These are phyloP conservation scores for Tetragonula carbonaria DNA, from an alignment of 2,888 invertebrate genomes.

Conservation along the genomic window DNA sequence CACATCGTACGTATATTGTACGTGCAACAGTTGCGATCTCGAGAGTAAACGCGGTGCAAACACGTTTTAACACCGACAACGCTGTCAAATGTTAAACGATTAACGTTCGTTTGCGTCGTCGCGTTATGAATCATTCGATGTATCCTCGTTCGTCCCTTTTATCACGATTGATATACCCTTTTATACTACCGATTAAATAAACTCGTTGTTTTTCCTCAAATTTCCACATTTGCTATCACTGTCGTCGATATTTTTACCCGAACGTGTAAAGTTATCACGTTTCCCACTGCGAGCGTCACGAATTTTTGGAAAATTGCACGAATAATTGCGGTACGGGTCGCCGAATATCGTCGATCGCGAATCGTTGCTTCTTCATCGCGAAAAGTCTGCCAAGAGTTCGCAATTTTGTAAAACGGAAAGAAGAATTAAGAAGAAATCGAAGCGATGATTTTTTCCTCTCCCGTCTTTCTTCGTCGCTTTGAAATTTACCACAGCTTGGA, in stretches of 20 bases:
- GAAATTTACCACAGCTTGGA: background rate
- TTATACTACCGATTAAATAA: conserved; percentile 3
- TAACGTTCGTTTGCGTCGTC: background rate
- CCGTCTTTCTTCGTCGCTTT: too few species aligned
- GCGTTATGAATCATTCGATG: background rate
- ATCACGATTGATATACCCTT: background rate
- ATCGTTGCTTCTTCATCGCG: background rate
- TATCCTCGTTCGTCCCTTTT: background rate
- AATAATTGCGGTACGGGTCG: background rate
- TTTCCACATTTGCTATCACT: background rate
- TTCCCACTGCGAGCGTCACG: too few species aligned
- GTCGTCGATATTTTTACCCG: background rate
- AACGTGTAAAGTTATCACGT: background rate
- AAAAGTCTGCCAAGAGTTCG: background rate
- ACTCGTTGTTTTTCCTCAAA: conserved; percentile 18
- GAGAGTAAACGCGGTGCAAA: background rate
- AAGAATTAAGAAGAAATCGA: background rate
- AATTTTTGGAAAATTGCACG: background rate
- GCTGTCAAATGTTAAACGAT: too few species aligned
- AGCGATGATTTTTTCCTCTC: background rate
- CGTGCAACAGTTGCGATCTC: background rate
- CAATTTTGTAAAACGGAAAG: background rate
- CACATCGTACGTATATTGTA: too few species aligned
- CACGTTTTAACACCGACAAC: background rate
- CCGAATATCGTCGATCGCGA: background rate